Conservation (phyloP, 2,888 invertebrate genomes). For the Busseola fusca region DNA sequence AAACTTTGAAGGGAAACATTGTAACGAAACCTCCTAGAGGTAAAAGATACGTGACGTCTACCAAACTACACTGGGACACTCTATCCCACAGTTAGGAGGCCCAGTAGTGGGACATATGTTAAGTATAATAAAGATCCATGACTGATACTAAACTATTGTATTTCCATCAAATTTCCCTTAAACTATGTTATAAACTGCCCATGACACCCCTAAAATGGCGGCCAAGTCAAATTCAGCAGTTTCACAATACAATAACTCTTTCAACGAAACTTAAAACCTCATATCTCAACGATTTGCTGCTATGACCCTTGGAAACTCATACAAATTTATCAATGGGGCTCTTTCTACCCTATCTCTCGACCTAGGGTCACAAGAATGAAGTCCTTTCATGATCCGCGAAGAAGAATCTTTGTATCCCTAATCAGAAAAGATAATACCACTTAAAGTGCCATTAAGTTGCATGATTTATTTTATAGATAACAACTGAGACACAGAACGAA, state of each 20-base stretch:
- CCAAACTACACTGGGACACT: too few relatives aligned
- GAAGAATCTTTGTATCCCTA: constrained; percentile 77
- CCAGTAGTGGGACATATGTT: neutral
- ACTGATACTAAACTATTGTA: neutral
- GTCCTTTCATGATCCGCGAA: constrained; percentile 71
- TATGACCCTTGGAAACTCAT: constrained; percentile 52
- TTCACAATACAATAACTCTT: constrained; percentile 35
- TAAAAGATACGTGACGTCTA: neutral
- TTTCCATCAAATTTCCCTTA: neutral
- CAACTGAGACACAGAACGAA: constrained; percentile 42
- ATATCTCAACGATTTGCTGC: constrained; percentile 51
- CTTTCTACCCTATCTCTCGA: constrained; percentile 74
- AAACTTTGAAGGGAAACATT: neutral
- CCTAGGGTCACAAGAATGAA: constrained; percentile 74
- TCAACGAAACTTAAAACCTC: constrained; percentile 34
- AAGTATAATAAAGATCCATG: neutral
- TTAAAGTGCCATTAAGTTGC: constrained; percentile 82
- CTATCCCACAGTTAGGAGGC: neutral
- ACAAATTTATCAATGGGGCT: constrained; percentile 68
- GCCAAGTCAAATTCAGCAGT: neutral
- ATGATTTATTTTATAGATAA: constrained; percentile 80
- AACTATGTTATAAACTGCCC: neutral
- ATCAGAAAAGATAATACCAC: constrained; percentile 81
- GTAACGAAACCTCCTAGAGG: neutral
- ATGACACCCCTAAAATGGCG: neutral